Conservation (phyloP, 2,888 invertebrate genomes). For the Eretmocerus hayati region DNA sequence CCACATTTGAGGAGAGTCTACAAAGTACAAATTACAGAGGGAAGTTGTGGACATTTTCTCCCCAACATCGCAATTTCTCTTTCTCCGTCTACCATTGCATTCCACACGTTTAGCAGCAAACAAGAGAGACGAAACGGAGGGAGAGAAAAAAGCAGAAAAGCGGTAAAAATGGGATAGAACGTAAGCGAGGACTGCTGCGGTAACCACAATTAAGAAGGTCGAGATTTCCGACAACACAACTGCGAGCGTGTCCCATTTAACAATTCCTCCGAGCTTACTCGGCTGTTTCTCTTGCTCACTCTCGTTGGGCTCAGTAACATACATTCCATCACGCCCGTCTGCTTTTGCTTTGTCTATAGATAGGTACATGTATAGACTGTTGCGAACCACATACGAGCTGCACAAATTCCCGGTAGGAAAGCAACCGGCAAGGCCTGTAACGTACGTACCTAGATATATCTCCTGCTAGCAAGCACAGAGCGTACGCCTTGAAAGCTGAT, state of each 20-base stretch:
- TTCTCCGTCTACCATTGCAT: no score
- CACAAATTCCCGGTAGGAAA: conserved; percentile 9
- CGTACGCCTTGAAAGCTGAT: conserved; percentile 7
- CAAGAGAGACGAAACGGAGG: no score
- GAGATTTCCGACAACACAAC: conserved; percentile 15
- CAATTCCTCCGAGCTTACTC: conserved; percentile 20
- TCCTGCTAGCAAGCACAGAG: background rate
- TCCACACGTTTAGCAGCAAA: no score
- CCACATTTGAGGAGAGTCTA: no score
- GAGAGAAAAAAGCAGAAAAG: no score
- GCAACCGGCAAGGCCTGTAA: conserved; percentile 3
- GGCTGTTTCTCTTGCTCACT: conserved; percentile 11
- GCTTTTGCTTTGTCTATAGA: conserved; percentile 1
- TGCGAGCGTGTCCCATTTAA: conserved; percentile 17
- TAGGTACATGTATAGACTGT: background rate
- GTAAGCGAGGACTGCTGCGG: background rate
- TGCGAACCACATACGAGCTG: conserved; percentile 2
- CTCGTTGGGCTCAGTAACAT: background rate
- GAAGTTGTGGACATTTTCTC: no score
- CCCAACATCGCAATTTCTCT: no score
- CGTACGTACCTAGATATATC: background rate
- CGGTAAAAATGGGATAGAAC: no score
- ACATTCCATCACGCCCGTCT: conserved; percentile 1
- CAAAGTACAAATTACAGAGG: no score
- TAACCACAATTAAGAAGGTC: conserved; percentile 19